A percentile compares a stretch with the other conserved stretches of the same genome.
These are phyloP conservation scores for Cydia amplana DNA, from an alignment of 1,140 invertebrate species.

Conservation along the genomic window DNA sequence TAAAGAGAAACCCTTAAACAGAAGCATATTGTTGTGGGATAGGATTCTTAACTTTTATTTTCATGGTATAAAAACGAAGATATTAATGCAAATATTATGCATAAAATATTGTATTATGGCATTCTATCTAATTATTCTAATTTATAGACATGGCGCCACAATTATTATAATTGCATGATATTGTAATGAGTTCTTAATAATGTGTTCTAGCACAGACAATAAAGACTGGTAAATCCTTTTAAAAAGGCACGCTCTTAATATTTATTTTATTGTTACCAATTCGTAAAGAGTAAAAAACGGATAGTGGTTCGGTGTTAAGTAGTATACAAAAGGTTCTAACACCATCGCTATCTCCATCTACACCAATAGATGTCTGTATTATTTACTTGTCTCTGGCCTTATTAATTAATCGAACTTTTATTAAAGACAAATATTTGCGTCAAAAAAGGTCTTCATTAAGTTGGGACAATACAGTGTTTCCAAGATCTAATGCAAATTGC, in stretches of 20 bases:
- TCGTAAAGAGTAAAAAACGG: not conserved
- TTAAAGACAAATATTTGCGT: not conserved
- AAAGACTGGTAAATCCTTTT: not conserved
- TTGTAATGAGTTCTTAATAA: not conserved
- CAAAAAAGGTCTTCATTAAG: not conserved
- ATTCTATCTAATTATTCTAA: not conserved
- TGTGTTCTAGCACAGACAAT: not conserved
- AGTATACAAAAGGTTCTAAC: not conserved
- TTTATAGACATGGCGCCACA: not conserved
- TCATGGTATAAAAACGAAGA: not conserved
- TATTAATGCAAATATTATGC: not conserved
- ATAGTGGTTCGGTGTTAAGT: not conserved
- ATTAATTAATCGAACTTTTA: not conserved
- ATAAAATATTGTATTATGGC: not conserved
- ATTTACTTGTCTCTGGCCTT: not conserved
- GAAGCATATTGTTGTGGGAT: not conserved
- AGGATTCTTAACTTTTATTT: not conserved
- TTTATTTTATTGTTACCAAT: not conserved
- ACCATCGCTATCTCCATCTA: too few relatives aligned
- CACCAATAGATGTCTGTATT: not conserved
- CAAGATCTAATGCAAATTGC: conserved; percentile 19
- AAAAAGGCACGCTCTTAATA: not conserved
- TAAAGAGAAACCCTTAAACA: not conserved
- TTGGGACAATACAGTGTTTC: not conserved
- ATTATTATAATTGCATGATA: not conserved